These are phyloP conservation scores for Prolemur simus DNA, from an alignment of 2,113 vertebrate genomes.

Conservation along the genomic window DNA sequence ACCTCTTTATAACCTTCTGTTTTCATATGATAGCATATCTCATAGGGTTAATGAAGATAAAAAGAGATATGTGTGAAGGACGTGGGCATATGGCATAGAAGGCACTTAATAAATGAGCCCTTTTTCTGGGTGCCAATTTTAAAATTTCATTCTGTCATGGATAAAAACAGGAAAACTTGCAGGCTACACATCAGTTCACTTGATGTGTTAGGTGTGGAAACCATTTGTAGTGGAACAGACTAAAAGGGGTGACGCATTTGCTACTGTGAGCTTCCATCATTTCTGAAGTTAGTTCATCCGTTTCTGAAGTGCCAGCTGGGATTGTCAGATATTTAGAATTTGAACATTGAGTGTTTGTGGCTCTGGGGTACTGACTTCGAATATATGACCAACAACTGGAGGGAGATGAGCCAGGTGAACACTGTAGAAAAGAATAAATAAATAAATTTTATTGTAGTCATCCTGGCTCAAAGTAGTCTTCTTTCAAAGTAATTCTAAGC, in stretches of 20 bases:
- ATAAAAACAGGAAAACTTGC: background rate
- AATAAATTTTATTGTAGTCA: background rate
- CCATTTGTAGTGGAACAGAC: background rate
- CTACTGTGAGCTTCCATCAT: background rate
- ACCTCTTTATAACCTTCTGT: background rate
- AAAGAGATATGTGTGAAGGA: background rate
- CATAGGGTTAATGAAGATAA: background rate
- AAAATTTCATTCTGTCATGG: constrained; percentile 6
- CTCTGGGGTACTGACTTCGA: background rate
- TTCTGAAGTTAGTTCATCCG: constrained; percentile 15
- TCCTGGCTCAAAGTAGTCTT: background rate
- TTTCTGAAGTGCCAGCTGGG: background rate
- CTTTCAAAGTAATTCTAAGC: background rate
- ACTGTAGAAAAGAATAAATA: background rate
- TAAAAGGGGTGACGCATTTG: background rate
- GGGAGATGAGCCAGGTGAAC: background rate
- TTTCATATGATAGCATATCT: background rate
- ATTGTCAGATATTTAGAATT: constrained; percentile 2
- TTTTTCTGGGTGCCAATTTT: background rate
- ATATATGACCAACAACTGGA: background rate
- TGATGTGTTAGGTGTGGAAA: background rate
- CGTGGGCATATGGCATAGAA: background rate
- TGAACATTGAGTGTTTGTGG: constrained; percentile 3
- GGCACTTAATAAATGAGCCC: background rate
- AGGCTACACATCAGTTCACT: background rate